Base-by-base conservation (phyloP, 2,888 invertebrate genomes). In the Caenorhabditis angaria region DNA sequence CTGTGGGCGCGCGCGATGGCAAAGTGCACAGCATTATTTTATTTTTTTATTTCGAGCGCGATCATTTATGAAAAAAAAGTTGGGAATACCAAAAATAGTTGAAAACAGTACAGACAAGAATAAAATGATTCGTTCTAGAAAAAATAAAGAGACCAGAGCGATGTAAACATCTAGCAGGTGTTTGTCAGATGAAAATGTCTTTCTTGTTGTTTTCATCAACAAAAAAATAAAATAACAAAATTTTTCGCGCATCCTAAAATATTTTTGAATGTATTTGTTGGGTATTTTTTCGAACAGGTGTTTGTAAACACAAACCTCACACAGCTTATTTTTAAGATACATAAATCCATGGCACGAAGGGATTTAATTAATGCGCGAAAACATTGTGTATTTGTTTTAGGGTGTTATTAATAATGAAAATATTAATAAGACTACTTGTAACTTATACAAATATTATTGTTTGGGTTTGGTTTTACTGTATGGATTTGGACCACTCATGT, bases 361-460 rank as follows among this genome's bases (percentile, higher is more conserved):
- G 41, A 12, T 41, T 41, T 41, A 41, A 41, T 41, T 41, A 41
- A 41, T 41, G 41, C 41, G 41, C 41, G 41, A 41, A 41, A 32
- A 41, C n/a, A n/a, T n/a, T n/a, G n/a, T n/a, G n/a, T n/a, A n/a
- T n/a, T n/a, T n/a, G n/a, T n/a, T n/a, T n/a, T n/a, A n/a, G n/a
- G n/a, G n/a, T n/a, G n/a, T n/a, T n/a, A n/a, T n/a, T n/a, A 41
- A 41, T 41, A 14, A 41, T 41, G 41, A 18, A 18, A 18, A 14
- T 14, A 3, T 41, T 3, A 18, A 41, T 41, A 41, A 18, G 18
- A 14, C 5, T 41, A 41, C 41, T n/a, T n/a, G n/a, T n/a, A n/a
- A n/a, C 41, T 41, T 41, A 18, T 41, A 41, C 18, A 41, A 41
- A 41, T 14, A 41, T 41, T 41, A 41, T 32, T 32, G n/a, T n/a